Base-by-base conservation (phyloP, 2,797 vertebrate species). In the Rachycentron canadum region DNA sequence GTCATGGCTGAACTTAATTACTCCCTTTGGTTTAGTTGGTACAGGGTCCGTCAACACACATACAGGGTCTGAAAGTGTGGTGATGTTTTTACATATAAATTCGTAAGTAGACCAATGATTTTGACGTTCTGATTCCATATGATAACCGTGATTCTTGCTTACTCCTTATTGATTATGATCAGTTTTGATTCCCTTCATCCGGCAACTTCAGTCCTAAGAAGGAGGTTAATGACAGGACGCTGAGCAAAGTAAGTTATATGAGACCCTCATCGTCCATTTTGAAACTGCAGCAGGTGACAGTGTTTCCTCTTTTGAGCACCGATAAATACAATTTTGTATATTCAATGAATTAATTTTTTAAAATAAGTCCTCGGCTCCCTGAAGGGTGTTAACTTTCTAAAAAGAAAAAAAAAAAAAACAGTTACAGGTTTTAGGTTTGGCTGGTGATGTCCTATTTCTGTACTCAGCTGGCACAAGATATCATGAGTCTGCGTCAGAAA, bases 391-490 rank as follows among this genome's bases (percentile, higher is more conserved):
- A 50, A 38, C 32, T 36, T 36, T 23, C 56, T 36, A 28, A 28
- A 13, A 30, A 21, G 55, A 67, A 17, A 53, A 3, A 4, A 40
- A 40, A 40, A 40, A 12, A n/a, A n/a, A n/a, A 16, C n/a, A 43
- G 41, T 36, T 52, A 47, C 32, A 65, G 5, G 34, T 13, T 63
- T 58, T 43, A 58, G 50, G 52, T 83, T 85, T 69, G 36, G 50
- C 26, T 84, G 68, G 59, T 56, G 53, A 60, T 67, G 63, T 69
- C 45, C 86, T 90, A 87, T 90, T 90, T 86, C 73, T 91, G 77
- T 75, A 52, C 83, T 77, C 80, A 81, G 78, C 80, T 89, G 87
- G 64, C 73, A 76, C n/a, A 41, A 79, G 23, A 70, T 53, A 69
- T 86, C 73, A 38, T 34, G 47, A 26, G 53, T 53, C 65, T 66